These are phyloP conservation scores for Sphaeridia pumilis DNA, from an alignment of 2,888 invertebrate species.

Conservation along the genomic window DNA sequence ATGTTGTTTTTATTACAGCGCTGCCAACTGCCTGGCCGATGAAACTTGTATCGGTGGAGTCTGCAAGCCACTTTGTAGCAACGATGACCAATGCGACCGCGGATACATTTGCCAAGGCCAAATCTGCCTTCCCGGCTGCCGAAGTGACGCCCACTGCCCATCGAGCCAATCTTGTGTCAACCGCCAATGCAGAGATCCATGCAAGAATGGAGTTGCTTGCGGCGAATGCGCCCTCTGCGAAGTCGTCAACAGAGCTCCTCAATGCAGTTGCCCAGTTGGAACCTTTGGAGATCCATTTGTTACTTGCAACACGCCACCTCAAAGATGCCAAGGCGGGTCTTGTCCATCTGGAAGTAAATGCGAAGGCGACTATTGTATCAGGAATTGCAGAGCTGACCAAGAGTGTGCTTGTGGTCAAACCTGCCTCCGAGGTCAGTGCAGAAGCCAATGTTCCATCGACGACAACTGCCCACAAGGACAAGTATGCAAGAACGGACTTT, in stretches of 20 bases:
- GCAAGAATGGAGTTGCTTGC: slow-evolving; percentile 58
- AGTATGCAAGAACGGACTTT: slow-evolving; percentile 58
- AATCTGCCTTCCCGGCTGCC: slow-evolving; percentile 73
- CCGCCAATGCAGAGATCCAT: slow-evolving; percentile 74
- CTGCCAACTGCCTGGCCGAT: slow-evolving; percentile 67
- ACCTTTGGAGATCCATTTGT: slow-evolving; percentile 71
- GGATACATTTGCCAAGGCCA: slow-evolving; percentile 79
- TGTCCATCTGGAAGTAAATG: slow-evolving; percentile 52
- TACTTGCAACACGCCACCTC: slow-evolving; percentile 59
- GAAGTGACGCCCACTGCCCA: slow-evolving; percentile 67
- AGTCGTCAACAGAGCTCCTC: slow-evolving; percentile 61
- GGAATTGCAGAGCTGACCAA: slow-evolving; percentile 51
- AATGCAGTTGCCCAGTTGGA: slow-evolving; percentile 67
- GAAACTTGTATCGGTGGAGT: slow-evolving; percentile 73
- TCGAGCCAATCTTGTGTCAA: slow-evolving; percentile 65
- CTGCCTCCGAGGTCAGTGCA: slow-evolving; percentile 61
- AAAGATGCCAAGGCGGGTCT: slow-evolving; percentile 46
- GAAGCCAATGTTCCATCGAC: slow-evolving; percentile 55
- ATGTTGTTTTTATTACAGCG: slow-evolving; percentile 43
- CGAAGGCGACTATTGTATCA: slow-evolving; percentile 56
- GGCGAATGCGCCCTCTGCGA: slow-evolving; percentile 73
- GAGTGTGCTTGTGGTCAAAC: slow-evolving; percentile 74
- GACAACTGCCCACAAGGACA: slow-evolving; percentile 58
- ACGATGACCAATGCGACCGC: slow-evolving; percentile 63
- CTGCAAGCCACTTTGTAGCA: slow-evolving; percentile 75